Conservation (phyloP, 2,113 vertebrate species). For the Heterocephalus glaber region DNA sequence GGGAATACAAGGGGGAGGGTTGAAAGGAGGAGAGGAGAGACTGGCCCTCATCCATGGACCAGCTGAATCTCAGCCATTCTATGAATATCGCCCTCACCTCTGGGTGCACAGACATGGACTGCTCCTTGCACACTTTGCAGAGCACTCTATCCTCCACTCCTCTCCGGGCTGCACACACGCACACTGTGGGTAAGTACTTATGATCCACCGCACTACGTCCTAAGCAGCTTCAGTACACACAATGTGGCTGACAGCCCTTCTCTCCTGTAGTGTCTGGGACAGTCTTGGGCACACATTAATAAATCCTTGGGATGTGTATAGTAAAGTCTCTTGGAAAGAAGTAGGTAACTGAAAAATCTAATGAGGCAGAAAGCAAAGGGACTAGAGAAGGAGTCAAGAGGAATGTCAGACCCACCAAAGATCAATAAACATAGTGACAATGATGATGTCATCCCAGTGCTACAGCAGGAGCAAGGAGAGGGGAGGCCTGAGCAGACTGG, state of each 20-base stretch:
- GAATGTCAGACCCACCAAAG: slow-evolving; percentile 29
- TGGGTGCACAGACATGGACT: not conserved
- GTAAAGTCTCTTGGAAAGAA: slow-evolving; percentile 30
- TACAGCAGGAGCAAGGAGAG: not conserved
- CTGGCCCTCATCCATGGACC: not conserved
- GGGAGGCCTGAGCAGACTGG: not conserved
- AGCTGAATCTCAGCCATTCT: not conserved
- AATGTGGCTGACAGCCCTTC: not conserved
- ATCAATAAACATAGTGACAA: not conserved
- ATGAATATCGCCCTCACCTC: not conserved
- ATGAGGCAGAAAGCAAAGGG: slow-evolving; percentile 13
- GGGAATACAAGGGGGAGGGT: not conserved
- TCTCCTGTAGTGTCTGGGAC: not conserved
- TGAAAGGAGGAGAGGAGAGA: no score
- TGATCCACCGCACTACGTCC: not conserved
- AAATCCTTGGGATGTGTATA: slow-evolving; percentile 40
- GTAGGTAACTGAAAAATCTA: slow-evolving; percentile 26
- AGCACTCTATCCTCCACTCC: not conserved
- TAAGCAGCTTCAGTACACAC: not conserved
- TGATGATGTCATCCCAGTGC: not conserved
- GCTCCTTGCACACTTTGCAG: not conserved
- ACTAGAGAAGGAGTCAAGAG: slow-evolving; percentile 16
- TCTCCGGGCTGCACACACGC: not conserved
- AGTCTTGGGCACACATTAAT: not conserved
- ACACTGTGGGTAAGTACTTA: not conserved